Base-by-base conservation (phyloP, 2,113 vertebrate species). In the Murina feae region DNA sequence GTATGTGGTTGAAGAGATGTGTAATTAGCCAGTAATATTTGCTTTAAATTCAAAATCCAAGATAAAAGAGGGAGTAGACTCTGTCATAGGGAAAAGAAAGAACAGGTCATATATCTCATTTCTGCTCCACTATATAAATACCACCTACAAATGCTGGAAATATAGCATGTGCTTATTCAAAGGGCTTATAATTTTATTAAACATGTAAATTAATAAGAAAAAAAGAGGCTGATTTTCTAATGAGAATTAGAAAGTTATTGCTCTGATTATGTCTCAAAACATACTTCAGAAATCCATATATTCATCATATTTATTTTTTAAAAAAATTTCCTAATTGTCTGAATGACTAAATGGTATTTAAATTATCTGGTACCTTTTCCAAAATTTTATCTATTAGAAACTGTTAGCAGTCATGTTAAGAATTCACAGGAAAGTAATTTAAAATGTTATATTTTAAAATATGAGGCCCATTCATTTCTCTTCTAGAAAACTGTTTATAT, bases 221-320 rank as follows among this genome's bases (percentile, higher is more conserved):
- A 74, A 72, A 86, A n/a, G 17, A 86, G 28, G 28, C 28, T 58
- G 8, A n/a, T 44, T 75, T 75, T 87, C 69, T 55, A 90, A 32
- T 58, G 13, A 69, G 14, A 55, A 35, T 55, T 49, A 90, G 37
- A 71, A 72, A 81, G 0, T 72, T n/a, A 63, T 75, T 60, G 4
- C 63, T 37, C 66, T 30, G 51, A 49, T 65, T 71, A 42, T 58
- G 2, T 71, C 65, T 35, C 9, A 44, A 80, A 35, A 23, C 12
- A 35, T 6, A 96, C 87, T 97, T 96, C 55, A 97, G 72, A 95
- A 96, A 94, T 96, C 80, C 94, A 96, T 94, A 92, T 97, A 96
- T 97, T 96, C 97, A 84, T 96, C 93, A 90, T 93, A 97, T 90
- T 97, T 97, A 97, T 97, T n/a, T 97, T 97, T 96, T 97, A 80